Evolutionary conservation across 2,888 invertebrate species (phyloP).

Genomic region (Barypeithes pellucidus): DNA sequence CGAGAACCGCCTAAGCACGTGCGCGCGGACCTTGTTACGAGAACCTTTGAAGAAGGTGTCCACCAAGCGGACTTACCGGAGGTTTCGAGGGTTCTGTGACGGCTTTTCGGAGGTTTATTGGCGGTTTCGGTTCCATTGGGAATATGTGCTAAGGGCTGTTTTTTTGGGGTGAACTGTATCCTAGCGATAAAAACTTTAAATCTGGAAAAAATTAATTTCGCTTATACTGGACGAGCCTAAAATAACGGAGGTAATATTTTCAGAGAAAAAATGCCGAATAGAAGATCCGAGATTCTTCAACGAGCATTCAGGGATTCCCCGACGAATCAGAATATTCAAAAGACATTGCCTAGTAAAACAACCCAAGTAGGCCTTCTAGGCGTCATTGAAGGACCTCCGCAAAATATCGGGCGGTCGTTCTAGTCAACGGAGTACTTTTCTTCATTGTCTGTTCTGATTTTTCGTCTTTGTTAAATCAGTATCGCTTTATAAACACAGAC

Average conservation of each 20-base stretch:
- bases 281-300: no score
- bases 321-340: neutral
- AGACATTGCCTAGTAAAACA: neutral
- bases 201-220: neutral
- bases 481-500: neutral
- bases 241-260: neutral
- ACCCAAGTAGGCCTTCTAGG: neutral
- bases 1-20: constrained; percentile 47
- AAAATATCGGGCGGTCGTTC: no score
- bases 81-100: neutral
- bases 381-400: no score
- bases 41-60: constrained; percentile 18
- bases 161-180: neutral
- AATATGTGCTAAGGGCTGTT: constrained; percentile 16
- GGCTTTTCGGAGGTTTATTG: neutral
- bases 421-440: neutral
- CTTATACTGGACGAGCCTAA: neutral
- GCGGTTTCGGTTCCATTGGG: neutral
- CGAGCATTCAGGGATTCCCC: neutral
- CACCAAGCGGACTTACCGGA: neutral
- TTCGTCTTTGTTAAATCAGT: neutral
- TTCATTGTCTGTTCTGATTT: constrained; percentile 17
- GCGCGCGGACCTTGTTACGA: constrained; percentile 44
- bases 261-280: neutral
- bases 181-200: no score